Evolutionary conservation across 2,888 invertebrate species (phyloP), one percentile per base, ranked within the genome.

Genomic region (Stegana nigrithorax): DNA sequence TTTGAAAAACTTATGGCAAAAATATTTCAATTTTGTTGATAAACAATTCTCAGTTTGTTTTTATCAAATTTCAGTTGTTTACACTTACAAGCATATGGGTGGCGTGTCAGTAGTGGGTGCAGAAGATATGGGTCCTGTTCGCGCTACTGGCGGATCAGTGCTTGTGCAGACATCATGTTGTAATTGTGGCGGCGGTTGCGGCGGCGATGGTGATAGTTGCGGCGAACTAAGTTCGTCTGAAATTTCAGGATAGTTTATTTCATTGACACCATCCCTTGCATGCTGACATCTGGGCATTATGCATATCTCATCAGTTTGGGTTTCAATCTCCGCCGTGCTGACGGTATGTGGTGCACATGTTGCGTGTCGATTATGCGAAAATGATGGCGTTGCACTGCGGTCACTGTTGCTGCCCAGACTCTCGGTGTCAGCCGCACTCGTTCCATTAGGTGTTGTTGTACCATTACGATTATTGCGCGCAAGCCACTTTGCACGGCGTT

Each of bases 401-500:
- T 67, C 63, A 6, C 63, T 63, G 29, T 39, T 61, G 7, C 51
- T 39, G 4, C 14, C 42, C 4, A 3, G 21, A 12, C 19, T 19
- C 1, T 7, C 44, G 4, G 7, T 27, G 14, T n/a, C 21, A 3
- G 17, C 36, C 4, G 6, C 17, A 14, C 25, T 23, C 12, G 29
- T 56, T 8, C 8, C 21, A 23, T 10, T 44, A 14, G 12, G 32
- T 17, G 12, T 23, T 21, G 2, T 19, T 14, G 23, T 23, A 17
- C 57, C 51, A 57, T 66, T 65, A 32, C 78, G 73, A 55, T 83
- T 82, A 63, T 73, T 83, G 39, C 84, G 78, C 64, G 84, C 82
- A 64, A 81, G 70, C 85, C 84, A 84, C 71, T 81, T 81, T 57
- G 82, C 82, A 64, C 86, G 84, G 68, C 84, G 82, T 73, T 85